These are phyloP conservation scores for Fregetta grallaria DNA, from an alignment of 2,113 vertebrate species.

Conservation along the genomic window DNA sequence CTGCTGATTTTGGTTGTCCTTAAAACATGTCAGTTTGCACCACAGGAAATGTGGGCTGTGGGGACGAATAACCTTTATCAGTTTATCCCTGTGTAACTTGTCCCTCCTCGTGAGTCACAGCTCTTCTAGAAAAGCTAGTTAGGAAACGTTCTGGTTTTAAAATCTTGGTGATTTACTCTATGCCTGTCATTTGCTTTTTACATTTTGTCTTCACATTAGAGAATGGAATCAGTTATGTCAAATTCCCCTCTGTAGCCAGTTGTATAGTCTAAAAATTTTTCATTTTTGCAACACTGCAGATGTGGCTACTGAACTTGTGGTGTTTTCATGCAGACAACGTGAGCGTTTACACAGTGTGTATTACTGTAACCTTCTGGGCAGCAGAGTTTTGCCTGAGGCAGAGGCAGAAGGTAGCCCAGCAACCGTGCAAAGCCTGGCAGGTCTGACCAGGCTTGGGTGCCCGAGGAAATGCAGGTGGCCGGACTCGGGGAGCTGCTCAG, in stretches of 20 bases:
- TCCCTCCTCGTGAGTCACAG: not conserved
- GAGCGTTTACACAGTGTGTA: not conserved
- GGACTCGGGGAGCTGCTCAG: not conserved
- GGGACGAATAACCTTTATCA: not conserved
- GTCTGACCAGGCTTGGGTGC: not conserved
- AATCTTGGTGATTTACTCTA: not conserved
- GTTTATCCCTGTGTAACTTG: not conserved
- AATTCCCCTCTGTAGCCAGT: not conserved
- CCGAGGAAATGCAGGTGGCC: not conserved
- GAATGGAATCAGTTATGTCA: not conserved
- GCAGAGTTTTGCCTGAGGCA: not conserved
- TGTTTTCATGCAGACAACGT: accelerated
- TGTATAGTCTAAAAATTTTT: not conserved
- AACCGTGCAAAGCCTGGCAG: not conserved
- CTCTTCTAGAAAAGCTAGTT: not conserved
- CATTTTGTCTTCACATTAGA: not conserved
- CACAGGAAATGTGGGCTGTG: not conserved
- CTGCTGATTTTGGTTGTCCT: not conserved
- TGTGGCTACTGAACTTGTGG: not conserved
- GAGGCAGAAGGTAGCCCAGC: not conserved
- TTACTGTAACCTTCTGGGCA: not conserved
- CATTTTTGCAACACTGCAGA: not conserved
- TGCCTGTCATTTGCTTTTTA: not conserved
- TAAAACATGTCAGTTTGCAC: not conserved
- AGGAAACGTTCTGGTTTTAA: not conserved